Conservation (phyloP, 2,113 vertebrate species). For the Jaculus jaculus region DNA sequence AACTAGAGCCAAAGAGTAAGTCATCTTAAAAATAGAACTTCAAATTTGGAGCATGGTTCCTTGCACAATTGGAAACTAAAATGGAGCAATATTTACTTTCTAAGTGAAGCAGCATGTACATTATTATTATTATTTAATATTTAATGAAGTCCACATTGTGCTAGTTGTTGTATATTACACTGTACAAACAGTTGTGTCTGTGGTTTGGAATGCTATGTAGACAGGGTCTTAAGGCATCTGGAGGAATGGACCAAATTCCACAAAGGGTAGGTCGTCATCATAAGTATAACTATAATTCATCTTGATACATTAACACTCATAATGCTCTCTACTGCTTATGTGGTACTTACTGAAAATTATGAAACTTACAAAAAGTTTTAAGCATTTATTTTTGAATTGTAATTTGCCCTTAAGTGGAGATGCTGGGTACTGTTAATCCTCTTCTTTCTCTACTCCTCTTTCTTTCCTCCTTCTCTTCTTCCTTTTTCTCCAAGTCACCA, state of each 20-base stretch:
- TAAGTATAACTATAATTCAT: background rate
- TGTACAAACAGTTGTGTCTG: background rate
- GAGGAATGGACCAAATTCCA: background rate
- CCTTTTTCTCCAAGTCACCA: no score
- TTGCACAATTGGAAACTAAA: slow-evolving; percentile 55
- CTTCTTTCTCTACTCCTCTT: no score
- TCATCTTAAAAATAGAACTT: slow-evolving; percentile 30
- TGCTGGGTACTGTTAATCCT: background rate
- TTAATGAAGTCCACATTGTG: slow-evolving; percentile 41
- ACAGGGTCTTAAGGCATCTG: background rate
- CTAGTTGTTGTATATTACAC: slow-evolving; percentile 9
- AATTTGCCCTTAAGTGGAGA: background rate
- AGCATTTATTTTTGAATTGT: background rate
- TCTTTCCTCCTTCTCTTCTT: no score
- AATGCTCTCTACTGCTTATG: slow-evolving; percentile 10
- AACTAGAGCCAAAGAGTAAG: background rate
- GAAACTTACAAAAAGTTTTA: slow-evolving; percentile 43
- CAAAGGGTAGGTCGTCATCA: slow-evolving; percentile 30
- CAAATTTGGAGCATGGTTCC: background rate
- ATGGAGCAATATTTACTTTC: slow-evolving; percentile 59
- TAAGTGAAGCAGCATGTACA: slow-evolving; percentile 2
- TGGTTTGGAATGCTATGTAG: background rate
- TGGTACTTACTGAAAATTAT: slow-evolving; percentile 42
- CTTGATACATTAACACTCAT: slow-evolving; percentile 59
- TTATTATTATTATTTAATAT: slow-evolving; percentile 61